These are phyloP conservation scores for Psophia crepitans DNA, from an alignment of 2,113 vertebrate species.

Conservation along the genomic window DNA sequence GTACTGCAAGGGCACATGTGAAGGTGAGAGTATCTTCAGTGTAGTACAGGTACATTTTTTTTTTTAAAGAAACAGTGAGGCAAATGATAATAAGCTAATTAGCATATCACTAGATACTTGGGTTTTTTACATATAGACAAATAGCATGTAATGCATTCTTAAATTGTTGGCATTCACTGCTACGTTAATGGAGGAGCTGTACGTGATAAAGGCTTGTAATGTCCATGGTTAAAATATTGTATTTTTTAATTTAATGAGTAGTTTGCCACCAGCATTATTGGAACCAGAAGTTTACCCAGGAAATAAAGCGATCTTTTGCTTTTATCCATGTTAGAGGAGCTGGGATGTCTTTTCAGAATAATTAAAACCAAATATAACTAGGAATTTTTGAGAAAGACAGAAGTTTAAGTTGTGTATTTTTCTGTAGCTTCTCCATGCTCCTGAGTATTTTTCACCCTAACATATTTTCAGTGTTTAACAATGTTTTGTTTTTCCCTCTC, in stretches of 20 bases:
- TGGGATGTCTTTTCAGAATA: not conserved
- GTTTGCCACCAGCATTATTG: not conserved
- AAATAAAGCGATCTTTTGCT: not conserved
- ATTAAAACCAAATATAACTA: not conserved
- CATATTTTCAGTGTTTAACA: conserved; percentile 32
- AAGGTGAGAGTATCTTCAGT: not conserved
- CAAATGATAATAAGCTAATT: not conserved
- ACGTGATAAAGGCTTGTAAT: not conserved
- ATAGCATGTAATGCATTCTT: not conserved
- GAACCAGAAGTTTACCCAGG: not conserved
- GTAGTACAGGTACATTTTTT: not conserved
- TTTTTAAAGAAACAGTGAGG: not conserved
- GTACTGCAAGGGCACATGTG: not conserved
- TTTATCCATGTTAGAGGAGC: not conserved
- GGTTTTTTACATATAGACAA: not conserved
- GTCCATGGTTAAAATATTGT: not conserved
- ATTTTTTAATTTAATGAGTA: not conserved
- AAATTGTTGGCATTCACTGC: not conserved
- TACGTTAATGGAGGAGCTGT: not conserved
- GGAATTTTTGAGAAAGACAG: not conserved
- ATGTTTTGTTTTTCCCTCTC: conserved; percentile 59
- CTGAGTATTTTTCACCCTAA: conserved; percentile 9
- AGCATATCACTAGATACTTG: not conserved
- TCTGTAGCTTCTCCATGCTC: not conserved
- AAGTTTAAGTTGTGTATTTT: not conserved